Evolutionary conservation across 2,797 vertebrate genomes (phyloP), one percentile per base, ranked within the genome.

Genomic region (Eremophila alpestris): DNA sequence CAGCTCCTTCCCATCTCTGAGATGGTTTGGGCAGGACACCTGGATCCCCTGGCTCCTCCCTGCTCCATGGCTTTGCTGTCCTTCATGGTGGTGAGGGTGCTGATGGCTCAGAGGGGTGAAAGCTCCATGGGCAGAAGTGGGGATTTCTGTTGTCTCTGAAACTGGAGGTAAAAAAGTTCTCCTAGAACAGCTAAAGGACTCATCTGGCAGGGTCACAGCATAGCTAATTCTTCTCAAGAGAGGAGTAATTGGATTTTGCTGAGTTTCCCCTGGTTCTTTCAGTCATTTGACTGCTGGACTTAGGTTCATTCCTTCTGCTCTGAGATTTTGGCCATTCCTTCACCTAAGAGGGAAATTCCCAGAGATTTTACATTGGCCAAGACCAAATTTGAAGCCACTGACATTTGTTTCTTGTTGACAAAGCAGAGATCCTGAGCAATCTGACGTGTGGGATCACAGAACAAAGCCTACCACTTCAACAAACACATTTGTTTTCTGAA

Each of bases 311-410:
- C 41, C 11, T n/a, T 74, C 76, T 91, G 51, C 36, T 15, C 26
- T 90, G 76, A 11, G 3, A 70, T 56, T 89, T 36, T 82, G 67
- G 69, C 70, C 76, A 38, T 92, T 88, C 60, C 64, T 87, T 87
- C 83, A 91, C 71, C 64, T 87, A 80, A 40, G 41, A 46, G 49
- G 54, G 77, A 77, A 93, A 89, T 68, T 85, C 59, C 52, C 19
- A 8, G 49, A 80, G 56, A 92, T 83, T 75, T 68, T 15, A 5
- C 36, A 22, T 70, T 71, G 68, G 45, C 64, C 46, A 83, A 75
- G 64, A 80, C 49, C 19, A 48, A 74, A 68, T 77, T 51, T 75
- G 22, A 22, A 67, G 46, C 74, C 0, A 0, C 27, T 82, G 63
- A 69, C 29, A 27, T 87, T 82, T 74, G 34, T 70, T 90, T 92